phyloP scores from a whole-genome alignment of 2,797 vertebrate species.

The Alosa sapidissima region DNA sequence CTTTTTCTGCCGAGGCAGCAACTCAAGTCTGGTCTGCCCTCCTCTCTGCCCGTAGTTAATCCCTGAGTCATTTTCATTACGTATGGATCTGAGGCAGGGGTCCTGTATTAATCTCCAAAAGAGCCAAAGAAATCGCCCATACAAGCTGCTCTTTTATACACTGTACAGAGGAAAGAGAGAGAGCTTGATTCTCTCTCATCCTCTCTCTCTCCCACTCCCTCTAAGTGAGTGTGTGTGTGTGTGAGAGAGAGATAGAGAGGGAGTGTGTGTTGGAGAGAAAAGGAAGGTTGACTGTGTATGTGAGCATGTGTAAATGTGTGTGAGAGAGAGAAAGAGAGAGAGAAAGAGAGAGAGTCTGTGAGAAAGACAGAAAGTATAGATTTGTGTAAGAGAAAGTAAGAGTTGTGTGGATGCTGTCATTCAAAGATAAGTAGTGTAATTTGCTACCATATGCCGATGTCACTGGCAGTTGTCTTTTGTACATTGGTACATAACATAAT shows the following conservation, averaged over 20 bases:
- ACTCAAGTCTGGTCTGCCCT: slow-evolving; percentile 55
- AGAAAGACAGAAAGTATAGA: not conserved
- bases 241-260: not conserved
- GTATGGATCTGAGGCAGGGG: slow-evolving; percentile 68
- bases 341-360: not conserved
- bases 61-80: slow-evolving; percentile 79
- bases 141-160: slow-evolving; percentile 33
- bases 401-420: not conserved
- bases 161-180: not conserved
- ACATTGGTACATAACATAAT: not conserved
- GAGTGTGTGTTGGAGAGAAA: not conserved
- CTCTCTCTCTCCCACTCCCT: too few species aligned
- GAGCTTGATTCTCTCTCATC: not conserved
- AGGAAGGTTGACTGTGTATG: not conserved
- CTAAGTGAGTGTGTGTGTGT: not conserved
- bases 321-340: too few species aligned
- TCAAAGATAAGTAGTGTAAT: not conserved
- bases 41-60: slow-evolving; percentile 68
- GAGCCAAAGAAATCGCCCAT: slow-evolving; percentile 60
- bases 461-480: not conserved
- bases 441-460: not conserved
- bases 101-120: slow-evolving; percentile 78
- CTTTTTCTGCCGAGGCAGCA: slow-evolving; percentile 76
- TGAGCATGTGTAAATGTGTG: not conserved
- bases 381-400: not conserved